Evolutionary conservation across 2,888 invertebrate species (phyloP).

Genomic region (Cosmia trapezina): DNA sequence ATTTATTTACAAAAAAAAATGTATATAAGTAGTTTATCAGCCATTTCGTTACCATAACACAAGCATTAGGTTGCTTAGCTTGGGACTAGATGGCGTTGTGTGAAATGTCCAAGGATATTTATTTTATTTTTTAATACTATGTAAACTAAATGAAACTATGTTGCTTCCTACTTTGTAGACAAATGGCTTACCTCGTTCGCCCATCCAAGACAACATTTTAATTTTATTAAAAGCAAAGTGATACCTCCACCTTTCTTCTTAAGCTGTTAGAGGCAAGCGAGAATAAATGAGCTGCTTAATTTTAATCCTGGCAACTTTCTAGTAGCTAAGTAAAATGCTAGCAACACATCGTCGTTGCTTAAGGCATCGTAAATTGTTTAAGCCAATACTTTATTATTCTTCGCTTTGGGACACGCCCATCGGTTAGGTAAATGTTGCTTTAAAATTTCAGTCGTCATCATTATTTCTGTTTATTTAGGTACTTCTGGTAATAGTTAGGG

Average conservation of each 20-base stretch:
- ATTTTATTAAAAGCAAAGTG: constrained; percentile 32
- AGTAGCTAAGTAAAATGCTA: constrained; percentile 34
- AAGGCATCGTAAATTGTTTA: constrained; percentile 43
- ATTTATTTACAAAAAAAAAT: no score
- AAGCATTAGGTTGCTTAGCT: no score
- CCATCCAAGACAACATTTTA: constrained; percentile 11
- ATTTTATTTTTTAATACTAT: no score
- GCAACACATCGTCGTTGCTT: constrained; percentile 8
- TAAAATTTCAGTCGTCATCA: neutral
- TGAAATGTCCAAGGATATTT: no score
- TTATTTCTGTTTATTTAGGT: neutral
- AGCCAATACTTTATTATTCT: constrained; percentile 41
- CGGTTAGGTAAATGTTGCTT: constrained; percentile 37
- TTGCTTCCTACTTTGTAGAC: neutral
- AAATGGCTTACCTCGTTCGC: neutral
- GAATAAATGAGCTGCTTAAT: constrained; percentile 48
- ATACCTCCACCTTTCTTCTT: constrained; percentile 21
- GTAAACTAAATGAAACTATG: constrained; percentile 7
- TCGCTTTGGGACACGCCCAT: constrained; percentile 19
- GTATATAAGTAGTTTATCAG: no score
- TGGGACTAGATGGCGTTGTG: no score
- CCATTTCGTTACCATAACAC: no score
- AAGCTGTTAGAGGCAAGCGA: constrained; percentile 35
- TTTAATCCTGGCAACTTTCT: constrained; percentile 49
- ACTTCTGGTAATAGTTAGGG: neutral